These are phyloP conservation scores for Drosophila lacertosa DNA, from an alignment of 1,140 invertebrate genomes.

Conservation along the genomic window DNA sequence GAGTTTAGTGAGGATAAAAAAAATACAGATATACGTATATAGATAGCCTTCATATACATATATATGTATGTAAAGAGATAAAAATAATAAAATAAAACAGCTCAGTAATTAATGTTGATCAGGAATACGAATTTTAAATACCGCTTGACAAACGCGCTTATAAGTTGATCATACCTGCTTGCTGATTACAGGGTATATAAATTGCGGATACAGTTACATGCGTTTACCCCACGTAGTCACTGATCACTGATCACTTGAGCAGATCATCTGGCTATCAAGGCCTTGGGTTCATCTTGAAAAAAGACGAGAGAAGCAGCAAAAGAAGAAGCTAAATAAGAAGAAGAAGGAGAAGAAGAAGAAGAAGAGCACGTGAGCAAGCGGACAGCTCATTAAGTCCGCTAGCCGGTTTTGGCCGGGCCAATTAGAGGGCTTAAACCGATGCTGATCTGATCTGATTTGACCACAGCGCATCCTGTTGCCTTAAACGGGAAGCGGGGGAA, in stretches of 20 bases:
- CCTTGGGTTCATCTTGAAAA: conserved; percentile 31
- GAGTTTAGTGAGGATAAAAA: no score
- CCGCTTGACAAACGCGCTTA: not conserved
- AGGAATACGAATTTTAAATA: no score
- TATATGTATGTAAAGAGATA: no score
- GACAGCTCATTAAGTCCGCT: conserved; percentile 52
- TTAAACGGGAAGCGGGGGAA: no score
- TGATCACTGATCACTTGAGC: conserved; percentile 18
- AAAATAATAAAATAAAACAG: no score
- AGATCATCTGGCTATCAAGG: conserved; percentile 12
- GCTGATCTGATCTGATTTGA: not conserved
- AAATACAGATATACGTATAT: no score
- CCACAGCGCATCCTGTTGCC: conserved; percentile 50
- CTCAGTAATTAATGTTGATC: no score
- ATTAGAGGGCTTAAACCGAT: conserved; percentile 21
- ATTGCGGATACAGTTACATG: conserved; percentile 47
- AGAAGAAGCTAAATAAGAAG: not conserved
- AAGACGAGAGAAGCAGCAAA: conserved; percentile 1
- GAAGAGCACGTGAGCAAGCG: conserved; percentile 28
- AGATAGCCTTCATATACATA: no score
- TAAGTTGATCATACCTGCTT: not conserved
- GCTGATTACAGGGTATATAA: conserved; percentile 3
- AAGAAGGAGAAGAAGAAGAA: not conserved
- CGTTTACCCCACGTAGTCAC: conserved; percentile 2
- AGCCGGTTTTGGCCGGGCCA: conserved; percentile 53